Conservation (phyloP, 2,888 invertebrate species). For the Tachystola acroxantha region DNA sequence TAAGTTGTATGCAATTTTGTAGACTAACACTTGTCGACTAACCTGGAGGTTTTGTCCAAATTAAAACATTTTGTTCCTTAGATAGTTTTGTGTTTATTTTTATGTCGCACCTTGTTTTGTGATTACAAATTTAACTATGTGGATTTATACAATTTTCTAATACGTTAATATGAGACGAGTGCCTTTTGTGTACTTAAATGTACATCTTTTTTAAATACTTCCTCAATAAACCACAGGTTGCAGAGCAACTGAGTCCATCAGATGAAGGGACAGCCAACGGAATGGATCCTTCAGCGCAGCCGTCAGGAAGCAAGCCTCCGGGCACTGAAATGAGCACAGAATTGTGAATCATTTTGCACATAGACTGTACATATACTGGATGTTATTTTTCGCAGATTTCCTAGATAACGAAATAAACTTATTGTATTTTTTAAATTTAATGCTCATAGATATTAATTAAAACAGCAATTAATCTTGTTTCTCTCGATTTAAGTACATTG, state of each 20-base stretch:
- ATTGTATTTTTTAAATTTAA: not conserved
- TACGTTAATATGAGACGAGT: not conserved
- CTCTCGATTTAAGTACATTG: too few relatives aligned
- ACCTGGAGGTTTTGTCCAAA: constrained; percentile 30
- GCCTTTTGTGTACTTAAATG: too few relatives aligned
- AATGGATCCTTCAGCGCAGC: constrained; percentile 29
- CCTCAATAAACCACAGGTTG: constrained; percentile 42
- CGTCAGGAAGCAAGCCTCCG: constrained; percentile 42
- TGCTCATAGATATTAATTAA: not conserved
- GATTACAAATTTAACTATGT: constrained; percentile 8
- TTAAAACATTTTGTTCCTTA: constrained; percentile 13
- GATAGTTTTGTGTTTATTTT: constrained; percentile 14
- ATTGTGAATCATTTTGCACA: constrained; percentile 57
- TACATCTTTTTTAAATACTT: not conserved
- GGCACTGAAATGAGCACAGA: constrained; percentile 84
- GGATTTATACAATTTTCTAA: constrained; percentile 11
- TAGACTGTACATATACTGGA: not conserved
- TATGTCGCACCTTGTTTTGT: constrained; percentile 13
- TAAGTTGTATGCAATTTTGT: constrained; percentile 18
- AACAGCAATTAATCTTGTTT: too few relatives aligned
- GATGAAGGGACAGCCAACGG: constrained; percentile 17
- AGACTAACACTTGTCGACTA: constrained; percentile 54
- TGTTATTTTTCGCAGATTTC: not conserved
- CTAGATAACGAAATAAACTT: not conserved
- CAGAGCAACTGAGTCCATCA: constrained; percentile 66